These are phyloP conservation scores for Sphaerophoria rueppellii DNA, from an alignment of 2,888 invertebrate genomes.

Conservation along the genomic window DNA sequence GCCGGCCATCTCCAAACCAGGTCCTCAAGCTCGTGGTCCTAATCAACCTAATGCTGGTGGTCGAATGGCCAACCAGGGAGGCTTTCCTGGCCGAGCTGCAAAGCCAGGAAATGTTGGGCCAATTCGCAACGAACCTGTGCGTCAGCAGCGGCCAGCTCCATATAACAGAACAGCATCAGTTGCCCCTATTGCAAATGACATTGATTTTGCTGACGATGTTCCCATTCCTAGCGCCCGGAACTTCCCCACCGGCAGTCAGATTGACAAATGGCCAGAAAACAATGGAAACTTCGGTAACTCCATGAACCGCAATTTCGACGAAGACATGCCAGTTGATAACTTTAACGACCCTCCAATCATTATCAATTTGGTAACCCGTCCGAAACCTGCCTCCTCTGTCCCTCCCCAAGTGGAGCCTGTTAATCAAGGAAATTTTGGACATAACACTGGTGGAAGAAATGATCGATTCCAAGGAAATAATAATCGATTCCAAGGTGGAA, in stretches of 20 bases:
- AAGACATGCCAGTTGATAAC: conserved; percentile 56
- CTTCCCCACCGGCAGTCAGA: conserved; percentile 51
- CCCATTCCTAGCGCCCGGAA: conserved; percentile 71
- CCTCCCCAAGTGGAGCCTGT: not conserved
- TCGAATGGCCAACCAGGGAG: conserved; percentile 24
- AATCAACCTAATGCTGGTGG: conserved; percentile 23
- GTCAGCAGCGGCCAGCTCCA: conserved; percentile 20
- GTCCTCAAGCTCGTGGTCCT: not conserved
- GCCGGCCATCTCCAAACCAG: not conserved
- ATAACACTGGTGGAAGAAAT: conserved; percentile 16
- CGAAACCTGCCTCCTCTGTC: conserved; percentile 10
- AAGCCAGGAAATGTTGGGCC: conserved; percentile 51
- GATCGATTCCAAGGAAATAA: conserved; percentile 30
- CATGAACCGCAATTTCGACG: conserved; percentile 63
- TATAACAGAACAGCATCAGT: conserved; percentile 49
- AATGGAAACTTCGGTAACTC: conserved; percentile 69
- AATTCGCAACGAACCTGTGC: conserved; percentile 50
- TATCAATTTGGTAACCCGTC: conserved; percentile 25
- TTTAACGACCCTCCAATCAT: conserved; percentile 42
- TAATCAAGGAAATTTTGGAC: conserved; percentile 53
- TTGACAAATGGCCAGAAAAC: conserved; percentile 52
- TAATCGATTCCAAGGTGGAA: conserved; percentile 36
- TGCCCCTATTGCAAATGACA: conserved; percentile 67
- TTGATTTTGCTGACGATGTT: conserved; percentile 62
- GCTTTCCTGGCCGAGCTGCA: not conserved